phyloP scores from a whole-genome alignment of 2,888 invertebrate genomes.

The Aquatica leii region DNA sequence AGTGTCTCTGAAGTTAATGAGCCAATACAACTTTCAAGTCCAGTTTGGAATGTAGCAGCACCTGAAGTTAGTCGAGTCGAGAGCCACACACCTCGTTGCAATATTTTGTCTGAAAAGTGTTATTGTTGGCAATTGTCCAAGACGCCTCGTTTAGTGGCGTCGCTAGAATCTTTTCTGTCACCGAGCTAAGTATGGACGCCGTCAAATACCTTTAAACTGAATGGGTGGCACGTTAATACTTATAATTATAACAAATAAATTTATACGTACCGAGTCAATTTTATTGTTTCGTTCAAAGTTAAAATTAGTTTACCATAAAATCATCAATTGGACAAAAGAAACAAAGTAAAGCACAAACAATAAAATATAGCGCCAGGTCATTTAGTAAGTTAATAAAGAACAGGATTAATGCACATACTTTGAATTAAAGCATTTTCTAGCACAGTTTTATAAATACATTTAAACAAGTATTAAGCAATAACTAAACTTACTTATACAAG shows the following conservation, averaged over 20 bases:
- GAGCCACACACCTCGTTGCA: constrained; percentile 45
- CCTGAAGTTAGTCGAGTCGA: constrained; percentile 10
- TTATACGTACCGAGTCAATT: background rate
- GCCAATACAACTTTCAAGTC: constrained; percentile 19
- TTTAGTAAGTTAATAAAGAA: too few relatives aligned
- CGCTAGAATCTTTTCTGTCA: constrained; percentile 46
- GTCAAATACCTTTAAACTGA: constrained; percentile 22
- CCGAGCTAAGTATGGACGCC: constrained; percentile 50
- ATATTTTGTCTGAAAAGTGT: constrained; percentile 55
- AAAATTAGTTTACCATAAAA: too few relatives aligned
- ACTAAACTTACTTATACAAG: too few relatives aligned
- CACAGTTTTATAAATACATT: too few relatives aligned
- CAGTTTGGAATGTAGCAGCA: constrained; percentile 12
- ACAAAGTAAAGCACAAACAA: too few relatives aligned
- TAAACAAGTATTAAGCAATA: too few relatives aligned
- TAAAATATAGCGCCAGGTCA: too few relatives aligned
- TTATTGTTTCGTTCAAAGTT: background rate
- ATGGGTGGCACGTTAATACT: constrained; percentile 27
- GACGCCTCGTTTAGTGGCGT: constrained; percentile 47
- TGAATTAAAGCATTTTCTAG: too few relatives aligned
- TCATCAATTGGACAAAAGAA: too few relatives aligned
- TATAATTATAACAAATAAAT: too few relatives aligned
- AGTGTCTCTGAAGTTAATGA: constrained; percentile 14
- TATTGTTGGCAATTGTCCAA: constrained; percentile 53
- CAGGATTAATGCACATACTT: too few relatives aligned